A percentile compares a stretch with the other conserved stretches of the same genome.
phyloP scores from a whole-genome alignment of 2,888 invertebrate species.

The Sclerodermus sp. region DNA sequence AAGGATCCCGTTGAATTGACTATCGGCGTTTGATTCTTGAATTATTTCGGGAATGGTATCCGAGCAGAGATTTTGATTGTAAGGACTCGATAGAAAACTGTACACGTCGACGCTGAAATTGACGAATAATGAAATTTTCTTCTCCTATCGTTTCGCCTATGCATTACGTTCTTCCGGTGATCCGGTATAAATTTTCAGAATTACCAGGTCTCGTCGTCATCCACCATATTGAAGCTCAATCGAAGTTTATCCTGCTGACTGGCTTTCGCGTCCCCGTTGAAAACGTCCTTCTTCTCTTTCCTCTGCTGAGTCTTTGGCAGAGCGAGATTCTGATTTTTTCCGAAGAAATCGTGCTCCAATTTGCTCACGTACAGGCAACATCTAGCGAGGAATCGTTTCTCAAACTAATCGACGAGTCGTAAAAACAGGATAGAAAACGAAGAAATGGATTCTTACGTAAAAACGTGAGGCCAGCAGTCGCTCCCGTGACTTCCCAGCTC shows the following conservation, averaged over 20 bases:
- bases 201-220: conserved; percentile 78
- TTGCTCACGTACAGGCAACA: conserved; percentile 92
- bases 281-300: conserved; percentile 59
- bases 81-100: conserved; percentile 74
- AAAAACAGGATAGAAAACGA: neutral
- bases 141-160: too few species aligned
- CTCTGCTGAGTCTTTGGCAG: conserved; percentile 69
- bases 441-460: conserved; percentile 61
- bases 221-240: conserved; percentile 65
- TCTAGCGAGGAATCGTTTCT: conserved; percentile 43
- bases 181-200: too few species aligned
- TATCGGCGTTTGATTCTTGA: conserved; percentile 61
- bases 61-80: conserved; percentile 60
- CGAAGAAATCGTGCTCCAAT: conserved; percentile 87
- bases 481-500: conserved; percentile 90
- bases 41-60: conserved; percentile 74
- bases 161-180: too few species aligned
- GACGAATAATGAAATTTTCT: too few species aligned
- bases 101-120: conserved; percentile 77
- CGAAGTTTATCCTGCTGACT: conserved; percentile 65
- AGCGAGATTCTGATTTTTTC: conserved; percentile 74
- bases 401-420: too few species aligned
- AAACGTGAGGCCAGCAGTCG: conserved; percentile 95
- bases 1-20: conserved; percentile 64
- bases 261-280: conserved; percentile 65